Conservation (phyloP, 2,113 vertebrate species). For the Antechinus flavipes region DNA sequence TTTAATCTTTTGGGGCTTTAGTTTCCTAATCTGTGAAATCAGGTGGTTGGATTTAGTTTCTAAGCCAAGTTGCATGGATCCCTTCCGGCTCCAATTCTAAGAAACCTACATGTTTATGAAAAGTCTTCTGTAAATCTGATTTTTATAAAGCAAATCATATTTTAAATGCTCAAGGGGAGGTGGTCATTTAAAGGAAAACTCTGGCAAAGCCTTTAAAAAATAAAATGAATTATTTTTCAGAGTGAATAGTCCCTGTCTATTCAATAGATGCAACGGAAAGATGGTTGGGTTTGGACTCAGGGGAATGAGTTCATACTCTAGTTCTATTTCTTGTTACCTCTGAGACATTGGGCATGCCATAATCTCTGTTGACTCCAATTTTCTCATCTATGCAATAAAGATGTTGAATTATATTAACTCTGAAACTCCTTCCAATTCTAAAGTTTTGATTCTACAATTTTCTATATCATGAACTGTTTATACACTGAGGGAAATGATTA, state of each 20-base stretch:
- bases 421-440: neutral
- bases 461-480: neutral
- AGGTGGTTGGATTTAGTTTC: neutral
- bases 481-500: no score
- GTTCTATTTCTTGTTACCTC: neutral
- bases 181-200: neutral
- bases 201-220: neutral
- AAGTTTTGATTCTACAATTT: neutral
- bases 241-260: neutral
- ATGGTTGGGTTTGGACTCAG: neutral
- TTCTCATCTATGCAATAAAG: neutral
- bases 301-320: neutral
- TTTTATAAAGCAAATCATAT: neutral
- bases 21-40: neutral
- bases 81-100: neutral
- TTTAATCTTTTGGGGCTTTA: neutral
- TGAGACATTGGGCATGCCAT: neutral
- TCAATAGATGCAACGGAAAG: neutral
- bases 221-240: neutral
- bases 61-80: neutral
- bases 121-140: neutral
- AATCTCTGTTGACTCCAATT: neutral
- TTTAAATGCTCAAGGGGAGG: neutral
- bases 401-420: neutral
- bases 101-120: neutral